Evolutionary conservation across 1,140 invertebrate species (phyloP), one percentile per base, ranked within the genome.

Genomic region (Drosophila kanapiae): DNA sequence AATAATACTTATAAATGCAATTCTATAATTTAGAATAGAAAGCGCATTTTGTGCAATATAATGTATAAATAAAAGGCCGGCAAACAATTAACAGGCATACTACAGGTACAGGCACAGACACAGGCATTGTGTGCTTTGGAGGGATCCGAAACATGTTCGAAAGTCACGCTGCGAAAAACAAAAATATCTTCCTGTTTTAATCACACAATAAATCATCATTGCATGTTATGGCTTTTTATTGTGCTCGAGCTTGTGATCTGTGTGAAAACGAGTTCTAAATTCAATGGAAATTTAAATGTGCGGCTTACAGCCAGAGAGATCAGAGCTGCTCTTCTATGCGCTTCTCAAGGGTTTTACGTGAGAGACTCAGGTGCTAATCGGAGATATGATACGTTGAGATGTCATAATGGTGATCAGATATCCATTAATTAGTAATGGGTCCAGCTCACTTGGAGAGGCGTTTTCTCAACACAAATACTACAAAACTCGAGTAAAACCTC

Each of bases 1-100:
- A 88, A 88, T 88, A 90, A 90, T 85, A 90, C 81, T 90, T 88
- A 81, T 88, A 90, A 86, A 88, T 88, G 85, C 85, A 85, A 82
- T 88, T 88, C 85, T 79, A 88, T 90, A 85, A 85, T 88, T 90
- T 76, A 78, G 64, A 84, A 87, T 88, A 88, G 76, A 83, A 80
- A 70, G 75, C 67, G 42, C 49, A 78, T 61, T 76, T 75, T 81
- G 82, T 82, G 65, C 53, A 38, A 56, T 56, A 56, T 38, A 56
- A 38, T 56, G 79, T 87, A 70, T 69, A 83, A 83, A 87, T 68
- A 82, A 85, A 85, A 74, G 43, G 62, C 69, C 64, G 65, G 71
- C 68, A 70, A 85, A 83, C 63, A 68, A 82, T 64, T 78, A 80
- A 60, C 45, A 67, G 37, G 38, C n/a, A n/a, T n/a, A 1, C 18